These are phyloP conservation scores for Anthoscopus minutus DNA, from an alignment of 2,113 vertebrate species.

Conservation along the genomic window DNA sequence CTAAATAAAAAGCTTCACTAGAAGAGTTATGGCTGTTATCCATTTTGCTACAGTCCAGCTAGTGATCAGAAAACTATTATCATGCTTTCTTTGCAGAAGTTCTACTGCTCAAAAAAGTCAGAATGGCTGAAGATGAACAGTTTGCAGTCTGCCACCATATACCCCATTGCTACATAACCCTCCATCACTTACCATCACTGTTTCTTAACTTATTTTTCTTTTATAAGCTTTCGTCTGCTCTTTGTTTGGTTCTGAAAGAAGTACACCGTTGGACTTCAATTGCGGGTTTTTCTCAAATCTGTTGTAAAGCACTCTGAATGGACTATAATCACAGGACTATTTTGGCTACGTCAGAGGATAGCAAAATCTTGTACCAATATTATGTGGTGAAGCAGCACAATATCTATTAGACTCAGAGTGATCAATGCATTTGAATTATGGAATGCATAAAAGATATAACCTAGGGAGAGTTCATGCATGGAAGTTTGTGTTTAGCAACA, in stretches of 20 bases:
- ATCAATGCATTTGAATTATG: background rate
- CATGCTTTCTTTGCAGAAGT: background rate
- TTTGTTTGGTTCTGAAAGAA: background rate
- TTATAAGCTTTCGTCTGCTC: background rate
- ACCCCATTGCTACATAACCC: background rate
- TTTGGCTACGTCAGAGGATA: background rate
- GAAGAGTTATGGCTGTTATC: constrained; percentile 29
- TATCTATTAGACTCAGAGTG: background rate
- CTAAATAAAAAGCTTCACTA: constrained; percentile 16
- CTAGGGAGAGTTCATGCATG: background rate
- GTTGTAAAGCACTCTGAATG: background rate
- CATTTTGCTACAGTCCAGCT: constrained; percentile 28
- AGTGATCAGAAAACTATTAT: constrained; percentile 12
- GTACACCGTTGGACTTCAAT: background rate
- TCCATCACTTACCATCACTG: background rate
- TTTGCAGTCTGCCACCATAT: background rate
- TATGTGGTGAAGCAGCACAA: background rate
- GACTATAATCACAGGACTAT: background rate
- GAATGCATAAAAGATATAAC: background rate
- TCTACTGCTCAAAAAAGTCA: background rate
- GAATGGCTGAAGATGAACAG: background rate
- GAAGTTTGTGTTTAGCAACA: background rate
- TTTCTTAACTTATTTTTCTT: background rate
- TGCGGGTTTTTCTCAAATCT: background rate
- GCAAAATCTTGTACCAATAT: background rate